phyloP scores from a whole-genome alignment of 2,888 invertebrate genomes.

The Drosophila mulleri region DNA sequence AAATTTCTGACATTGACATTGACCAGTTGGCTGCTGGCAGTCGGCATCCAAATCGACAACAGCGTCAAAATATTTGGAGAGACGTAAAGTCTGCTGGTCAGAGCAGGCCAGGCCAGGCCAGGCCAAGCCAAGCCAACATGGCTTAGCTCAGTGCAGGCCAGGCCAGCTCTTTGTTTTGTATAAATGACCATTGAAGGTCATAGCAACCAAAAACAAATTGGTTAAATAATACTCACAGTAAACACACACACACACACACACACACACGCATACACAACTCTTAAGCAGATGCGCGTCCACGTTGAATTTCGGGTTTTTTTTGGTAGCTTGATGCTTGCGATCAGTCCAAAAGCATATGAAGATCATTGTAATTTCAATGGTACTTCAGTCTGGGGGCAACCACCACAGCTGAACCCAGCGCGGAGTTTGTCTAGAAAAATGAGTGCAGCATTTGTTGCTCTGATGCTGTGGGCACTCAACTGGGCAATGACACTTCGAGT shows the following conservation, averaged over 20 bases:
- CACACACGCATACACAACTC: not conserved
- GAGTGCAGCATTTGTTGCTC: slow-evolving; percentile 50
- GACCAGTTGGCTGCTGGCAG: slow-evolving; percentile 59
- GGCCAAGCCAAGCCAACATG: slow-evolving; percentile 16
- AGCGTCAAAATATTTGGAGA: slow-evolving; percentile 75
- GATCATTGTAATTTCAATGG: slow-evolving; percentile 80
- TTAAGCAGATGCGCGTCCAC: slow-evolving; percentile 62
- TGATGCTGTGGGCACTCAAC: slow-evolving; percentile 47
- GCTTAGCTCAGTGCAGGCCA: too few relatives aligned
- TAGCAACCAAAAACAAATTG: slow-evolving; percentile 64
- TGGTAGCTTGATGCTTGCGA: slow-evolving; percentile 69
- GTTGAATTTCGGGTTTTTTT: slow-evolving; percentile 43
- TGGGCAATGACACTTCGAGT: slow-evolving; percentile 75
- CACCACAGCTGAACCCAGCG: slow-evolving; percentile 44
- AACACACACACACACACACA: slow-evolving; percentile 5
- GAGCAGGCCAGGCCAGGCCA: slow-evolving; percentile 9
- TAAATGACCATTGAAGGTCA: slow-evolving; percentile 79
- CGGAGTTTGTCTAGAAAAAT: slow-evolving; percentile 56
- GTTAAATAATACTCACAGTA: slow-evolving; percentile 62
- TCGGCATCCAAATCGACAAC: slow-evolving; percentile 64
- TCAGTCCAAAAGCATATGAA: slow-evolving; percentile 73
- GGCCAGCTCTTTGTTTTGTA: slow-evolving; percentile 63
- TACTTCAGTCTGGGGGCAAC: slow-evolving; percentile 67
- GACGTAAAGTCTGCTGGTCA: slow-evolving; percentile 58
- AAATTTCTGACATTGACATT: slow-evolving; percentile 82